Evolutionary conservation across 2,888 invertebrate species (phyloP).

Genomic region (Leptinotarsa haldemani): DNA sequence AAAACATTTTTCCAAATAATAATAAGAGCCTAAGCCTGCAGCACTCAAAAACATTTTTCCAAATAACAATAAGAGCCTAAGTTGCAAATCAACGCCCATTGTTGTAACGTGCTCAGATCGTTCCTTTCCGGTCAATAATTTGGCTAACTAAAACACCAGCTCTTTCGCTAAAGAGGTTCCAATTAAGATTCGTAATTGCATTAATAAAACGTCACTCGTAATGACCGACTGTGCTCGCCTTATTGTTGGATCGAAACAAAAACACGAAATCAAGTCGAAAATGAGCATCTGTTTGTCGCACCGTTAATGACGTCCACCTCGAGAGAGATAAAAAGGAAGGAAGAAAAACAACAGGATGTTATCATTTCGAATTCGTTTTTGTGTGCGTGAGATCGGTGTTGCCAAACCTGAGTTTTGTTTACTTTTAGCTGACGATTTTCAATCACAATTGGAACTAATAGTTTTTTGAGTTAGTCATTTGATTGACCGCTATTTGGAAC

Average conservation of each 20-base stretch:
- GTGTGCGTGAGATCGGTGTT: background rate
- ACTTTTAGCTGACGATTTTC: background rate
- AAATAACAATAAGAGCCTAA: background rate
- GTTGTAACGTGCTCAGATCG: background rate
- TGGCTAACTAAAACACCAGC: background rate
- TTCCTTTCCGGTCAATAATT: background rate
- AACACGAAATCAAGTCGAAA: slow-evolving; percentile 4
- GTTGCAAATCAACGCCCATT: background rate
- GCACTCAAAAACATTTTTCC: too few species aligned
- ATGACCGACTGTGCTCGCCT: background rate
- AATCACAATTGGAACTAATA: background rate
- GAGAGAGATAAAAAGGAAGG: background rate
- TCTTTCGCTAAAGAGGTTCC: background rate
- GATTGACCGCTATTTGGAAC: too few species aligned
- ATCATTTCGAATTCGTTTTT: slow-evolving; percentile 1
- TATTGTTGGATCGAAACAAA: background rate
- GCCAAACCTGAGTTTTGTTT: background rate
- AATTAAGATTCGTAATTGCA: background rate
- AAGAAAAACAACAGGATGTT: slow-evolving; percentile 9
- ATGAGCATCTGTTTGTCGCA: slow-evolving; percentile 9
- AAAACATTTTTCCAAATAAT: too few species aligned
- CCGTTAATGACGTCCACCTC: slow-evolving; percentile 7
- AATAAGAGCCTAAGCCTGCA: background rate
- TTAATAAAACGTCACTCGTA: background rate
- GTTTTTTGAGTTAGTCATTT: too few species aligned